A percentile compares a stretch with the other conserved stretches of the same genome.
Conservation (phyloP, 1,140 invertebrate genomes). For the Drosophila ogumai region DNA sequence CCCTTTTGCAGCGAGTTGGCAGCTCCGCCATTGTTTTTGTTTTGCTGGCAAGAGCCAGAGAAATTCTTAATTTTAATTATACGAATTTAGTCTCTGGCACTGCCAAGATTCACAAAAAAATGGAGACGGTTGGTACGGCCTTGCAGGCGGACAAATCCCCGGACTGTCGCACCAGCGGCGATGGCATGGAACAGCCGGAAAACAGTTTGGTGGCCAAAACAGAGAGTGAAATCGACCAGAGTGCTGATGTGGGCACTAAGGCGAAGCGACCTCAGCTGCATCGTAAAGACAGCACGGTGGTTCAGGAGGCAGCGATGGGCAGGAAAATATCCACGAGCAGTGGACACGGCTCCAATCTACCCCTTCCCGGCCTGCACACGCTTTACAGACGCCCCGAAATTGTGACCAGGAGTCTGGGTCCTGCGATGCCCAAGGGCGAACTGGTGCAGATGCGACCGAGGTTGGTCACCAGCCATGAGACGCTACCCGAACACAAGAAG, state of each 20-base stretch:
- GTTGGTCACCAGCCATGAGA: conserved; percentile 42
- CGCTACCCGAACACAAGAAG: conserved; percentile 84
- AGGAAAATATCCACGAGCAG: conserved; percentile 34
- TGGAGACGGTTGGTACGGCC: conserved; percentile 38
- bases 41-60: conserved; percentile 57
- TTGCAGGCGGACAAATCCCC: conserved; percentile 19
- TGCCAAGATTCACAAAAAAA: conserved; percentile 21
- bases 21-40: conserved; percentile 55
- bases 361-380: conserved; percentile 70
- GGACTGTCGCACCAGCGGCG: conserved; percentile 86
- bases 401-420: conserved; percentile 61
- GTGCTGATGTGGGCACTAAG: conserved; percentile 25
- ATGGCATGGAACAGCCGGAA: conserved; percentile 86
- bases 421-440: conserved; percentile 75
- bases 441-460: conserved; percentile 71
- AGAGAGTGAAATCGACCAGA: conserved; percentile 34
- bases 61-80: conserved; percentile 29
- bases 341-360: conserved; percentile 14
- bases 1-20: conserved; percentile 28
- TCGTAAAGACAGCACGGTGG: conserved; percentile 59
- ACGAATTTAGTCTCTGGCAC: conserved; percentile 1
- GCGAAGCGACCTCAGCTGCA: conserved; percentile 42
- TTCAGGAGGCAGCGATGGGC: conserved; percentile 52
- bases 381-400: conserved; percentile 69
- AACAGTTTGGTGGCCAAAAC: conserved; percentile 81